phyloP scores from a whole-genome alignment of 2,113 vertebrate genomes.

The Acrocephalus kingi region DNA sequence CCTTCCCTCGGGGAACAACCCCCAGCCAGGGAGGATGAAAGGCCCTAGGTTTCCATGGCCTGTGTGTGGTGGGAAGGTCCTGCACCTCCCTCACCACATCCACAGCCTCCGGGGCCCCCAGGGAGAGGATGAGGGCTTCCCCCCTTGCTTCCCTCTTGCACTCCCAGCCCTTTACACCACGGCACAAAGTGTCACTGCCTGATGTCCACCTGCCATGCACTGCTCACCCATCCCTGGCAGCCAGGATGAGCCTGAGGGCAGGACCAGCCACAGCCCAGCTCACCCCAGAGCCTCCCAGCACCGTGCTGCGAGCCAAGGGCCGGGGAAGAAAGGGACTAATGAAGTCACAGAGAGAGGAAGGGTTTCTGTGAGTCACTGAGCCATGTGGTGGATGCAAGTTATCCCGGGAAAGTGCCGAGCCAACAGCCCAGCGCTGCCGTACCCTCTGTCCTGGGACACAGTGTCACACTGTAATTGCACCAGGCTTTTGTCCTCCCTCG shows the following conservation, averaged over 20 bases:
- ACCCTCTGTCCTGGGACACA: background rate
- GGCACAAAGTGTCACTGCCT: background rate
- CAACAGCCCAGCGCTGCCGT: background rate
- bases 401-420: background rate
- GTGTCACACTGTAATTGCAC: background rate
- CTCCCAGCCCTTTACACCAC: background rate
- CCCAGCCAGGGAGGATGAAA: background rate
- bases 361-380: background rate
- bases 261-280: fast-evolving
- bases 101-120: background rate
- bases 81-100: background rate
- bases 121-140: background rate
- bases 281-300: background rate
- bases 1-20: background rate
- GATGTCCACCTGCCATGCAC: background rate
- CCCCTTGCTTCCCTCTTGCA: fast-evolving
- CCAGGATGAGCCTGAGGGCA: background rate
- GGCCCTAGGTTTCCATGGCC: background rate
- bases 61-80: background rate
- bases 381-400: background rate
- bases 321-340: background rate
- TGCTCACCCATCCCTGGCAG: background rate
- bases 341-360: background rate
- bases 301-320: background rate
- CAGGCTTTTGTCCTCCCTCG: background rate